A percentile compares a stretch with the other conserved stretches of the same genome.
These are phyloP conservation scores for Diplodus puntazzo DNA, from an alignment of 2,797 vertebrate genomes.

Conservation along the genomic window DNA sequence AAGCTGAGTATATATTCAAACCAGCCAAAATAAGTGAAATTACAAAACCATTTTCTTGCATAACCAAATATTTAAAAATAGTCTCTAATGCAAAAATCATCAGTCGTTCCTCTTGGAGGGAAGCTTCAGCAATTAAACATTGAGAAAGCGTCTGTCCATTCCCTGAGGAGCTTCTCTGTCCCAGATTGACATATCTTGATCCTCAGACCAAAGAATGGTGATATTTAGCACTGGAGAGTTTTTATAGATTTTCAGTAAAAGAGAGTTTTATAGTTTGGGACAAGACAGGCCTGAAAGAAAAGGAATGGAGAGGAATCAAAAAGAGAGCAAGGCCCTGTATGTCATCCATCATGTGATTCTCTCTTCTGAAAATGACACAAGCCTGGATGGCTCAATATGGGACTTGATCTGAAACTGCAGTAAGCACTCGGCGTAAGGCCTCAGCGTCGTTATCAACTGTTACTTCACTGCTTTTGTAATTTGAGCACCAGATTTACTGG, in stretches of 20 bases:
- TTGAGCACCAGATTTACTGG: not conserved
- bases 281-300: not conserved
- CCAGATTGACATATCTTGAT: not conserved
- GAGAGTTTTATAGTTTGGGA: not conserved
- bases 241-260: not conserved
- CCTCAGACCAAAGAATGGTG: not conserved
- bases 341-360: not conserved
- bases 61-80: not conserved
- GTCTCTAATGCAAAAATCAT: not conserved
- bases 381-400: not conserved
- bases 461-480: not conserved
- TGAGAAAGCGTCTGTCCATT: not conserved
- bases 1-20: not conserved
- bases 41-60: not conserved
- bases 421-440: not conserved
- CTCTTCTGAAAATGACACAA: not conserved
- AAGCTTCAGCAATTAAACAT: slow-evolving; percentile 5
- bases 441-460: not conserved
- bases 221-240: not conserved
- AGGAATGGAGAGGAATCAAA: not conserved
- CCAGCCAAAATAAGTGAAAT: not conserved
- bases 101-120: not conserved
- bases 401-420: not conserved
- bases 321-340: not conserved
- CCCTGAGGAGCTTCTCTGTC: not conserved